Evolutionary conservation across 2,888 invertebrate genomes (phyloP), one percentile per base, ranked within the genome.

Genomic region (Platynereis dumerilii): DNA sequence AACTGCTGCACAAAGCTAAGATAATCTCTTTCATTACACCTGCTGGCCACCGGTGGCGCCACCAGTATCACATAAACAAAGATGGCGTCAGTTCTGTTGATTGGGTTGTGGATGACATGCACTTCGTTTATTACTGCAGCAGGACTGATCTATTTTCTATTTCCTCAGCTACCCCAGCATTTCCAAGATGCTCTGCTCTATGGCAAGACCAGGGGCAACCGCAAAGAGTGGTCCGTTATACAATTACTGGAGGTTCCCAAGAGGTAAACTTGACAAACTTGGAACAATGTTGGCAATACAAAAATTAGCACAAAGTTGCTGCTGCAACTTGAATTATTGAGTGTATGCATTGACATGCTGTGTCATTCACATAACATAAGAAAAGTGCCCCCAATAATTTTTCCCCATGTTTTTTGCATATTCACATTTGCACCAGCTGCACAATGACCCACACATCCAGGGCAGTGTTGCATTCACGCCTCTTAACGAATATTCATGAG

Each of bases 191-290:
- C 60, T 12, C 60, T 65, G 12, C 26, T 65, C 7, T 65, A 60
- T 44, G 65, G 65, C n/a, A 65, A 65, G 42, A 34, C 59, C 26
- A 42, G 60, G 28, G 65, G 65, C 20, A 56, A 65, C 22, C 20
- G 65, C 24, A 60, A 54, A 28, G 34, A 60, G 29, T 60, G 60
- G 65, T 44, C 65, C 15, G 7, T 61, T 10, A 45, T 65, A 20
- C 60, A 54, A 20, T 24, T 65, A 17, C 1, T 65, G 17, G 65
- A 65, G 34, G 56, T 65, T 56, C 65, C 65, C 15, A 65, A 65
- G 27, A 44, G 60, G 65, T 65, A 45, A 52, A 24, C 24, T 42
- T 17, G 17, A n/a, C 44, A 42, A 15, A 15, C 17, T 42, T 17
- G 12, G 12, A 15, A 15, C 12, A 15, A 15, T 42, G 12, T 17